Evolutionary conservation across 2,113 vertebrate species (phyloP).

Genomic region (Tylochromis polylepis): DNA sequence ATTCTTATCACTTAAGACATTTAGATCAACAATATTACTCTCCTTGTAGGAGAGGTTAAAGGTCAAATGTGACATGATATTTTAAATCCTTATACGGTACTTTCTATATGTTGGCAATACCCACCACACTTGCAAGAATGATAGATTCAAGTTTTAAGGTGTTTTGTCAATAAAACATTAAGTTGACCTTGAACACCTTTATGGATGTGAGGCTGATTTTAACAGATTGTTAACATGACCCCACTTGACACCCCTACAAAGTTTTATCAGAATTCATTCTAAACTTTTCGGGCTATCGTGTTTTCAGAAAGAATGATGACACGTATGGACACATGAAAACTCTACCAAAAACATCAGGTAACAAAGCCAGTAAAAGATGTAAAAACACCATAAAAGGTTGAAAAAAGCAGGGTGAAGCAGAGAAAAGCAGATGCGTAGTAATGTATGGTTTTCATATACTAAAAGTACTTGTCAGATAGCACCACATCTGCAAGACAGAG

Average conservation of each 20-base stretch:
- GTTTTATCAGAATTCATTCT: neutral
- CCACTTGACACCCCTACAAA: too few relatives aligned
- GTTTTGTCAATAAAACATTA: neutral
- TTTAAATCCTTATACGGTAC: neutral
- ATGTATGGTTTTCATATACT: neutral
- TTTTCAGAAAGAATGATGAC: neutral
- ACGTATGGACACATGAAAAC: neutral
- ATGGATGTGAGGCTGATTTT: neutral
- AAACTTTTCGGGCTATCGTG: neutral
- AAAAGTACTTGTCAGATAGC: neutral
- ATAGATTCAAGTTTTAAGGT: neutral
- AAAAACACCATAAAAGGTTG: neutral
- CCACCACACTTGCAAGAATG: neutral
- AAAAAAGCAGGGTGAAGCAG: neutral
- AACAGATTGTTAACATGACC: neutral
- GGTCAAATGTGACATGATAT: neutral
- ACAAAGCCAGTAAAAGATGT: neutral
- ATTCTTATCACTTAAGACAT: neutral
- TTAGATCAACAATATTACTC: neutral
- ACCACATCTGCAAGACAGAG: neutral
- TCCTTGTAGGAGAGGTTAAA: neutral
- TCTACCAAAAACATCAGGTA: neutral
- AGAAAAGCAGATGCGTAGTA: neutral
- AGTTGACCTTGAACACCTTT: neutral
- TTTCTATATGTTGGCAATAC: neutral